A percentile compares a stretch with the other conserved stretches of the same genome.
phyloP scores from a whole-genome alignment of 2,888 invertebrate genomes.

The Tiliacea aurago region DNA sequence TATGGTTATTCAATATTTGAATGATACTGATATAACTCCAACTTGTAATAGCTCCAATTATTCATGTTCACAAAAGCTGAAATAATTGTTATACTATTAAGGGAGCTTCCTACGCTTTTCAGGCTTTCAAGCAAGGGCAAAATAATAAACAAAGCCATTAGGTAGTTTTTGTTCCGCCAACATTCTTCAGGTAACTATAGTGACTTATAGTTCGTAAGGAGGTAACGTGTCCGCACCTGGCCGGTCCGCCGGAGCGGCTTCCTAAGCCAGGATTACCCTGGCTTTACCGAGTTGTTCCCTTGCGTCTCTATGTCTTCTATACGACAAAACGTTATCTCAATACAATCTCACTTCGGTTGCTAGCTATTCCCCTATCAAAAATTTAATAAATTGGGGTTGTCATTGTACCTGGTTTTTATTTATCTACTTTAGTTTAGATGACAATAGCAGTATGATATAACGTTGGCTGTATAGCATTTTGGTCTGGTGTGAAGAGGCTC shows the following conservation, averaged over 20 bases:
- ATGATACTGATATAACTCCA: too few species aligned
- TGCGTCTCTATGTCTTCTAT: slow-evolving; percentile 66
- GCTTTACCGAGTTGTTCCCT: slow-evolving; percentile 68
- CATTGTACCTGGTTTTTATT: slow-evolving; percentile 36
- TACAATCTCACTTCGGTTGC: slow-evolving; percentile 44
- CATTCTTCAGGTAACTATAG: slow-evolving; percentile 33
- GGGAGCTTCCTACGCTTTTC: neutral
- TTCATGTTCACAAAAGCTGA: neutral
- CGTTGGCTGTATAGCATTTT: slow-evolving; percentile 70
- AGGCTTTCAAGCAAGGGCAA: slow-evolving; percentile 1
- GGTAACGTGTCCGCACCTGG: slow-evolving; percentile 56
- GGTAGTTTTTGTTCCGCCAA: slow-evolving; percentile 2
- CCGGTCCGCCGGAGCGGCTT: slow-evolving; percentile 69
- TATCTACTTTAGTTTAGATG: slow-evolving; percentile 34
- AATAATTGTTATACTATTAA: neutral
- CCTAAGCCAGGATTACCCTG: slow-evolving; percentile 79
- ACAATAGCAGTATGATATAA: slow-evolving; percentile 58
- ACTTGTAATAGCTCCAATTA: neutral
- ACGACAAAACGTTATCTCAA: slow-evolving; percentile 65
- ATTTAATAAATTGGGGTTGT: slow-evolving; percentile 57
- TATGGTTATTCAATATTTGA: neutral
- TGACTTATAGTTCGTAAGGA: slow-evolving; percentile 46
- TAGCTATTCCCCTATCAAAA: slow-evolving; percentile 48
- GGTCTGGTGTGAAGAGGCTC: slow-evolving; percentile 70
- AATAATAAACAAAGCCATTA: slow-evolving; percentile 7